A percentile compares a stretch with the other conserved stretches of the same genome.
These are phyloP conservation scores for Cryptocephalus moraei DNA, from an alignment of 2,888 invertebrate species.

Conservation along the genomic window DNA sequence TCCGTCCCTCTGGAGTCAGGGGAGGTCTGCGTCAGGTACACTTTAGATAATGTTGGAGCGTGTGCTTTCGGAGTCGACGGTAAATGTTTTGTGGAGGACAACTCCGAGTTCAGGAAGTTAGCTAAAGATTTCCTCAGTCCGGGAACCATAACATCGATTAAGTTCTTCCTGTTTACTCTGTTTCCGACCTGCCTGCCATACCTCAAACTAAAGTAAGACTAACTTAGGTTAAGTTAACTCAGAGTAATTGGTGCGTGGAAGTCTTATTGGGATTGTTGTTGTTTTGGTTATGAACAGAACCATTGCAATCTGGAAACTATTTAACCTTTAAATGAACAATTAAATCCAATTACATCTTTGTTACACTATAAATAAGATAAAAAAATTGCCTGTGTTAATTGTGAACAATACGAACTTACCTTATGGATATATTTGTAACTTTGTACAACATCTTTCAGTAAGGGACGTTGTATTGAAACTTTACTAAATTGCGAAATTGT, in stretches of 20 bases:
- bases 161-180: not conserved
- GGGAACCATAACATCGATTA: not conserved
- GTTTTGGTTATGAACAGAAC: no score
- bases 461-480: no score
- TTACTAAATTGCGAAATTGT: no score
- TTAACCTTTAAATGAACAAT: no score
- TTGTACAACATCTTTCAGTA: no score
- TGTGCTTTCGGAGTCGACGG: slow-evolving; percentile 39
- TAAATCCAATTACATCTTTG: no score
- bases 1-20: slow-evolving; percentile 30
- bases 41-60: slow-evolving; percentile 36
- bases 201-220: not conserved
- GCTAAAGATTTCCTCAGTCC: slow-evolving; percentile 5
- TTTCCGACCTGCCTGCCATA: not conserved
- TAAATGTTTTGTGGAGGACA: slow-evolving; percentile 28
- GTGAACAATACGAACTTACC: no score
- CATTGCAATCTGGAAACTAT: no score
- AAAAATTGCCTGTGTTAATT: no score
- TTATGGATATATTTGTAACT: no score
- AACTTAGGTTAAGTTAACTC: not conserved
- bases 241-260: no score
- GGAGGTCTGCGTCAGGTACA: slow-evolving; percentile 25
- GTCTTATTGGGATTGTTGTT: not conserved
- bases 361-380: no score
- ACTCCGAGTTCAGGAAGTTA: slow-evolving; percentile 20